These are phyloP conservation scores for Camponotus pennsylvanicus DNA, from an alignment of 1,140 invertebrate species.

Conservation along the genomic window DNA sequence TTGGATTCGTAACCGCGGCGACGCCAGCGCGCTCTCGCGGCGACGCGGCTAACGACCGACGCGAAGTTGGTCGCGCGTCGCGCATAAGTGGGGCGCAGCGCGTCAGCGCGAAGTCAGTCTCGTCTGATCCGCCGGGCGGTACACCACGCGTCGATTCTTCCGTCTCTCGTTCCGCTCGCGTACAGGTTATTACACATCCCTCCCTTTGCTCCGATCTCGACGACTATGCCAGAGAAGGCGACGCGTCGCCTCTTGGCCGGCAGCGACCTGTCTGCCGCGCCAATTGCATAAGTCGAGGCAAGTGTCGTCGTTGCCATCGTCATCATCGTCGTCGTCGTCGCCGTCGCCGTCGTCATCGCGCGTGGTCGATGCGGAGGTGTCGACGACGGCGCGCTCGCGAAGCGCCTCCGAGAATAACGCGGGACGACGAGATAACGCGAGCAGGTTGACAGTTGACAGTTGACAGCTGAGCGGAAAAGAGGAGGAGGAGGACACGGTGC, in stretches of 20 bases:
- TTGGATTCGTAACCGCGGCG: not conserved
- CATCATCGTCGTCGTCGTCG: not conserved
- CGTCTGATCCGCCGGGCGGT: not conserved
- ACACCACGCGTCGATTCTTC: not conserved
- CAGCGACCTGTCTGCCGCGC: constrained; percentile 26
- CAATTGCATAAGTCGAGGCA: not conserved
- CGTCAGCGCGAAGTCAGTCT: constrained; percentile 53
- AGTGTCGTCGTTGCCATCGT: not conserved
- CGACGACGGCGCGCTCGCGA: constrained; percentile 43
- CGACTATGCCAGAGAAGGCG: constrained; percentile 13
- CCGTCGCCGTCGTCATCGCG: not conserved
- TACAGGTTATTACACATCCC: not conserved
- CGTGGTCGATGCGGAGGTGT: constrained; percentile 22
- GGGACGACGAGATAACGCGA: not conserved
- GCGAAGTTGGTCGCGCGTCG: not conserved
- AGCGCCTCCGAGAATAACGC: constrained; percentile 10
- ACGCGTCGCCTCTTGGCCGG: not conserved
- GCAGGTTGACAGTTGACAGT: not conserved
- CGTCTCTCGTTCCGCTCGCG: too few species aligned
- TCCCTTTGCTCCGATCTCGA: not conserved
- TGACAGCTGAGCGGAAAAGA: not conserved
- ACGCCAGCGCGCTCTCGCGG: not conserved
- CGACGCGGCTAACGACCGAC: not conserved
- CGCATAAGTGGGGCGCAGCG: constrained; percentile 63
- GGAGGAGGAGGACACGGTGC: constrained; percentile 3